phyloP scores from a whole-genome alignment of 2,888 invertebrate species.

The Lamellibrachia columna region DNA sequence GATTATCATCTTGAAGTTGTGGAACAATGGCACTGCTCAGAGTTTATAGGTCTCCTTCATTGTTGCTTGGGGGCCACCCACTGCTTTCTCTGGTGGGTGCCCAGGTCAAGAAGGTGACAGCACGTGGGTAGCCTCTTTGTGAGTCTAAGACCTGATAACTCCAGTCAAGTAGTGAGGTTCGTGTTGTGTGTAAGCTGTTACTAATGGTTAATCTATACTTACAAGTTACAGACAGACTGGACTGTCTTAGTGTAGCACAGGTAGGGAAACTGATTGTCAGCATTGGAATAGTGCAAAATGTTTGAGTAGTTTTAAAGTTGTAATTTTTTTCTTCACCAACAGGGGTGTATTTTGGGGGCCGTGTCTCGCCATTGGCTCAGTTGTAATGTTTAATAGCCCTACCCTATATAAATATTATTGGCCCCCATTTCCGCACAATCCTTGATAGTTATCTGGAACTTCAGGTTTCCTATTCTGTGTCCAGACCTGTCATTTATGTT shows the following conservation, averaged over 20 bases:
- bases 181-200: not conserved
- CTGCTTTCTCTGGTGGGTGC: not conserved
- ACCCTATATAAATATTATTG: no score
- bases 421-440: no score
- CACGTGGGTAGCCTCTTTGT: not conserved
- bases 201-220: not conserved
- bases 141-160: not conserved
- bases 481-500: no score
- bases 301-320: no score
- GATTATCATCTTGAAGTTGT: not conserved
- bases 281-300: no score
- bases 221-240: not conserved
- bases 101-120: not conserved
- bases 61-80: not conserved
- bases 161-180: not conserved
- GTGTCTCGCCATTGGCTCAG: no score
- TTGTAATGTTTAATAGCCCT: no score
- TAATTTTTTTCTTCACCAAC: no score
- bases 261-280: no score
- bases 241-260: not conserved
- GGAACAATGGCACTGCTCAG: not conserved
- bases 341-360: no score
- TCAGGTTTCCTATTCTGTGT: no score
- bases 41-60: not conserved
- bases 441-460: no score